Base-by-base conservation (phyloP, 2,113 vertebrate species). In the Spea bombifrons region DNA sequence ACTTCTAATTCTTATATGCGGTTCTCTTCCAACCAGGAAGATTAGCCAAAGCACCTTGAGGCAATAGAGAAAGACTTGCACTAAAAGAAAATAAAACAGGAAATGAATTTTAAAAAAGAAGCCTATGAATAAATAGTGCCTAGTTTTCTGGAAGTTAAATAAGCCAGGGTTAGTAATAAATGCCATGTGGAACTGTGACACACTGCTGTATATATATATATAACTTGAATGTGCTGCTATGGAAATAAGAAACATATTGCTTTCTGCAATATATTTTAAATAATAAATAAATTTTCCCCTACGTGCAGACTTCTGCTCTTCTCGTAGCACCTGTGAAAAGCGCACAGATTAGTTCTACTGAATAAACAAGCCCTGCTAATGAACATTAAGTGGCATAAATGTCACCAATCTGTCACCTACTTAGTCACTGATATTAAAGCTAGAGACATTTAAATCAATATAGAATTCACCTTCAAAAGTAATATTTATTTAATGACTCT, bases 381-480 rank as follows among this genome's bases (percentile, higher is more conserved):
- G 59, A 72, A 65, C 69, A 72, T 61, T 78, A 78, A 78, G 76
- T 78, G 68, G 69, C 16, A 71, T 72, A 78, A 78, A 78, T 78
- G 76, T 72, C 76, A 78, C 49, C 69, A 78, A 45, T 66, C 55
- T 78, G 69, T 72, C 47, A 82, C 87, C 69, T 83, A 63, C 79
- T 86, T 86, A 83, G 80, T 82, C 82, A 85, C 84, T 75, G 55
- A 30, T 48, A 72, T 72, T 53, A 71, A 72, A 78, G 65, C 59
- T 48, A 66, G 43, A 49, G 49, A 78, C 59, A 66, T 49, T 72
- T 71, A 78, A 78, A 72, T 78, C 48, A 78, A 66, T 72, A 71
- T 45, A 72, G 47, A 46, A 65, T 7, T 53, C 75, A 47, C 48
- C 47, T 71, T 0, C 17, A 82, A 45, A 10, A 67, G 44, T 73